phyloP scores from a whole-genome alignment of 2,888 invertebrate species.

The Zhengitettix transpicula region DNA sequence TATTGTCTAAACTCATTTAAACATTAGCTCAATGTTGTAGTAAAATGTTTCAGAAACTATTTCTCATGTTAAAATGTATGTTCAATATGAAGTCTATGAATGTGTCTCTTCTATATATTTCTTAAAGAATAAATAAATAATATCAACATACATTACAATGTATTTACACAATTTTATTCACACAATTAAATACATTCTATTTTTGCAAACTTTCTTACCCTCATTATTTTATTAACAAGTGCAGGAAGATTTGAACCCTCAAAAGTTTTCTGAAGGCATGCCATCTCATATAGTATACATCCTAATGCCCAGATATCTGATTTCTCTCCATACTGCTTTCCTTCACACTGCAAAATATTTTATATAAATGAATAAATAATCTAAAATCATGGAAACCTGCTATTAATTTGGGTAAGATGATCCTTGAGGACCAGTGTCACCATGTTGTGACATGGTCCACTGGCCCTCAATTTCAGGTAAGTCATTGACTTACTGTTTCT shows the following conservation, averaged over 20 bases:
- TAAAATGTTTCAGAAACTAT: too few species aligned
- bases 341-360: constrained; percentile 42
- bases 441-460: background rate
- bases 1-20: too few species aligned
- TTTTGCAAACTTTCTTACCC: constrained; percentile 24
- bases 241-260: constrained; percentile 55
- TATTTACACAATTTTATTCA: background rate
- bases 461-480: background rate
- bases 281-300: constrained; percentile 60
- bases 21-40: too few species aligned
- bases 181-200: background rate
- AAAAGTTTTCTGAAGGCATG: constrained; percentile 51
- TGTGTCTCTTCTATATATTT: background rate
- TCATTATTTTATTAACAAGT: constrained; percentile 55
- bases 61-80: too few species aligned
- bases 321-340: constrained; percentile 56
- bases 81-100: too few species aligned
- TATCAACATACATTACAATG: background rate
- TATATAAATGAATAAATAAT: too few species aligned
- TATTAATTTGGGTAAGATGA: background rate
- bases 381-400: too few species aligned
- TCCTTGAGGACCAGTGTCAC: background rate
- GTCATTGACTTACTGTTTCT: too few species aligned
- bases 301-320: constrained; percentile 66
- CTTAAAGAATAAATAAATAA: background rate